Conservation (phyloP, 2,888 invertebrate genomes). For the Synergus japonicus region DNA sequence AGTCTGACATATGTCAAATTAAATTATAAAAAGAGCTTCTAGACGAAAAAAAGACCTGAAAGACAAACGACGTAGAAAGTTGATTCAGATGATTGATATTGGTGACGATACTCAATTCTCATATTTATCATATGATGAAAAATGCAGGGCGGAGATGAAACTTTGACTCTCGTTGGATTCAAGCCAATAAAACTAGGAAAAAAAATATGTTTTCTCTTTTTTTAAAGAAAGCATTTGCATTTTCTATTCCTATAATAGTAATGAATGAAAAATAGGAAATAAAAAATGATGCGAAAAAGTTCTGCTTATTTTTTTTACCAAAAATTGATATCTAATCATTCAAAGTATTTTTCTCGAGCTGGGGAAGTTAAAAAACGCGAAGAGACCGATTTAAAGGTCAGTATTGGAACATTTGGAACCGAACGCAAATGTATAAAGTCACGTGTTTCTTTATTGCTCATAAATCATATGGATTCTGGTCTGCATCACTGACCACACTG, state of each 20-base stretch:
- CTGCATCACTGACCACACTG: slow-evolving; percentile 15
- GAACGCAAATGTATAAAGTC: not conserved
- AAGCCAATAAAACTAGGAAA: not conserved
- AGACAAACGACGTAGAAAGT: not conserved
- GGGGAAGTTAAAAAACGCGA: not conserved
- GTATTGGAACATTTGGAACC: not conserved
- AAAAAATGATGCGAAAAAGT: too few relatives aligned
- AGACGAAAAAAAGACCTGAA: not conserved
- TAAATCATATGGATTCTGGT: slow-evolving; percentile 22
- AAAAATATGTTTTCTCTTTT: not conserved
- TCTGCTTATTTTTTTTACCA: not conserved
- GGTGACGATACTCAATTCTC: not conserved
- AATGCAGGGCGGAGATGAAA: not conserved
- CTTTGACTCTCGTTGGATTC: not conserved
- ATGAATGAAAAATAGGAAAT: not conserved
- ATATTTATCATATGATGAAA: slow-evolving; percentile 7
- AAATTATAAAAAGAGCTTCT: not conserved
- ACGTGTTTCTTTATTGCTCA: slow-evolving; percentile 27
- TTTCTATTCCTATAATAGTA: too few relatives aligned
- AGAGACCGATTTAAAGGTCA: not conserved
- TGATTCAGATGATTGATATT: not conserved
- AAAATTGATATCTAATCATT: not conserved
- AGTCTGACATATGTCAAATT: not conserved
- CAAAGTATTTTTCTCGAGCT: slow-evolving; percentile 2
- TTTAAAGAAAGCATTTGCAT: not conserved